Evolutionary conservation across 2,797 vertebrate genomes (phyloP), one percentile per base, ranked within the genome.

Genomic region (Carapus acus): DNA sequence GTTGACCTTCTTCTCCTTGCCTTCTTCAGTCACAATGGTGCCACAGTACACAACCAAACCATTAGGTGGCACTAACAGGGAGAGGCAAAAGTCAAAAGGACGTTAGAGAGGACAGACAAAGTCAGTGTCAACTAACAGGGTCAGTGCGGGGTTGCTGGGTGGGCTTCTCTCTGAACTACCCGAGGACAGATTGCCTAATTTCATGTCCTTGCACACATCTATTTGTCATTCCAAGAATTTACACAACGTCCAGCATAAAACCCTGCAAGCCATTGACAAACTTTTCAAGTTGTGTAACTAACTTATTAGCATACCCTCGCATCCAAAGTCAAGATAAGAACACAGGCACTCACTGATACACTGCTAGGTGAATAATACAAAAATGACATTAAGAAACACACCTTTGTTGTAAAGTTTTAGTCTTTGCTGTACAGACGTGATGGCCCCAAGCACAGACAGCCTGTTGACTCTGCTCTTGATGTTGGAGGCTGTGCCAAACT

Each of bases 371-470:
- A 4, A 31, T 2, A 29, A 20, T 37, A 78, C n/a, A n/a, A n/a
- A n/a, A n/a, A n/a, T n/a, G n/a, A n/a, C n/a, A n/a, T n/a, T n/a
- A n/a, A n/a, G n/a, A 58, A 6, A 77, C 83, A 78, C 88, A 96
- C 96, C 96, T 91, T 98, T 98, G 84, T 98, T 99, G 90, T 99
- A 98, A 76, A 99, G 92, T 89, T 99, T 99, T 87, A 99, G 92
- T 88, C 96, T 94, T 86, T 99, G 96, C 77, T 99, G 96, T 87
- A 99, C 96, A 88, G 96, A 99, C 62, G 96, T 99, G 83, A 99
- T 99, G 87, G 96, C 96, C 87, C 96, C 96, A 50, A 99, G 90
- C 41, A 99, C 96, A 67, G 96, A 99, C 71, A 99, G 93, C 84
- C 96, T 91, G 88, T 99, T 99, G 77, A 99, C 96, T 90, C 96